Conservation (phyloP, 2,888 invertebrate genomes). For the Atrina japonica region DNA sequence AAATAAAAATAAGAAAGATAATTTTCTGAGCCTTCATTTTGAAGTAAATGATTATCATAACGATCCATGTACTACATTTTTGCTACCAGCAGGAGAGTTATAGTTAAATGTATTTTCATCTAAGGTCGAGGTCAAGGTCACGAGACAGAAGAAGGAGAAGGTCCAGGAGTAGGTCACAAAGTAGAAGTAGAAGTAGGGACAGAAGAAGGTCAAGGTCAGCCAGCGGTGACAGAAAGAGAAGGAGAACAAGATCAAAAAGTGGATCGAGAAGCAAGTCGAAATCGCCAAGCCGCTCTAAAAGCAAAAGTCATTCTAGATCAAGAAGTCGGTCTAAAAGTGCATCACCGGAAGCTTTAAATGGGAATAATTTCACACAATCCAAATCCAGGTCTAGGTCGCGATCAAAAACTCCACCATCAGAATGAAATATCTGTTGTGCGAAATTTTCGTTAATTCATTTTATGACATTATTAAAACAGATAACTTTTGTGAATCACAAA, state of each 20-base stretch:
- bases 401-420: slow-evolving; percentile 3
- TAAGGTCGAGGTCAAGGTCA: slow-evolving; percentile 45
- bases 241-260: slow-evolving; percentile 28
- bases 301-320: slow-evolving; percentile 24
- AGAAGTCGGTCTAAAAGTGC: slow-evolving; percentile 39
- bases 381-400: neutral
- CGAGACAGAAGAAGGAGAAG: slow-evolving; percentile 46
- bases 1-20: too few species aligned
- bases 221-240: slow-evolving; percentile 32
- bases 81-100: too few species aligned
- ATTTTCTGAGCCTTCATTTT: too few species aligned
- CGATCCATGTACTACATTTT: too few species aligned
- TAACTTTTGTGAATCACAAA: too few species aligned
- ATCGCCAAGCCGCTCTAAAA: slow-evolving; percentile 34
- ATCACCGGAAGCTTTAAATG: slow-evolving; percentile 27
- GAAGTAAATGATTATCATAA: too few species aligned
- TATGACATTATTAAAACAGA: too few species aligned
- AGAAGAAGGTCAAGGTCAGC: slow-evolving; percentile 38
- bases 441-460: too few species aligned
- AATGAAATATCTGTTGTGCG: neutral
- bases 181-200: slow-evolving; percentile 28
- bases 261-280: slow-evolving; percentile 38
- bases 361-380: neutral
- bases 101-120: slow-evolving; percentile 8
- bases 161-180: slow-evolving; percentile 14